Evolutionary conservation across 2,797 vertebrate genomes (phyloP).

Genomic region (Pteropus rufus): DNA sequence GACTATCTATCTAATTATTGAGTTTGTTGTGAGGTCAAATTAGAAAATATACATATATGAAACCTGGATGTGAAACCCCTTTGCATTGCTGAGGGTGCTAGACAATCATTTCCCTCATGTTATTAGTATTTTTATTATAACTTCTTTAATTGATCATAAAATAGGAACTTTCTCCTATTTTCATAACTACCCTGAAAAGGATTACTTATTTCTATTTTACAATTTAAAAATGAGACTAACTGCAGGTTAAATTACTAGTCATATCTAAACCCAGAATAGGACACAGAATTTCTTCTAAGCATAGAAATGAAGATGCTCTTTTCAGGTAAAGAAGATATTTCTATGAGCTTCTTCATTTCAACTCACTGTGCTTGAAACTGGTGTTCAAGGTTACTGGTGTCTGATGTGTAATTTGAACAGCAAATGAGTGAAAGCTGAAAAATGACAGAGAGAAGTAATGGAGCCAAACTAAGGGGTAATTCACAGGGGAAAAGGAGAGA

Average conservation of each 20-base stretch:
- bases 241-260: slow-evolving; percentile 9
- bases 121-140: neutral
- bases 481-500: neutral
- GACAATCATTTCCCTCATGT: neutral
- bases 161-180: neutral
- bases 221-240: neutral
- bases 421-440: slow-evolving; percentile 53
- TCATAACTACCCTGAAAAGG: neutral
- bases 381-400: slow-evolving; percentile 9
- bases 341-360: slow-evolving; percentile 28
- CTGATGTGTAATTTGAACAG: slow-evolving; percentile 54
- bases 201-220: neutral
- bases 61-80: neutral
- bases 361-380: slow-evolving; percentile 21
- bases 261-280: neutral
- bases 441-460: slow-evolving; percentile 44
- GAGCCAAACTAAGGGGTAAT: slow-evolving; percentile 11
- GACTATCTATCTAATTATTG: neutral
- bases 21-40: neutral
- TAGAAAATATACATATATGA: neutral
- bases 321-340: neutral
- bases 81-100: neutral
- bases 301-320: slow-evolving; percentile 12
- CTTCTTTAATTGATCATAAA: neutral
- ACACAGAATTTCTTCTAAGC: neutral